phyloP scores from a whole-genome alignment of 1,140 invertebrate species.

The Spodoptera litura region DNA sequence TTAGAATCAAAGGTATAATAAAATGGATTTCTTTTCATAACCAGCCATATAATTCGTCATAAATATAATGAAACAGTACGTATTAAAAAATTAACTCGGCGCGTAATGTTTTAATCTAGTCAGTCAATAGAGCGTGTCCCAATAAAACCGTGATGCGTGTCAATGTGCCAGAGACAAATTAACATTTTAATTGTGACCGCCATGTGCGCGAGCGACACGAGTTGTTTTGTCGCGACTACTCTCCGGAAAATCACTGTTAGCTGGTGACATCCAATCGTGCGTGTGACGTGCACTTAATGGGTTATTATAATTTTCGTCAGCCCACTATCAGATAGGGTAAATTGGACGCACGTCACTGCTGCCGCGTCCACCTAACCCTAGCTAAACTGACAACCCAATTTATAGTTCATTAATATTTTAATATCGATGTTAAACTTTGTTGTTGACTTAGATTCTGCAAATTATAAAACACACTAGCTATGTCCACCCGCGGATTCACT shows the following conservation, averaged over 20 bases:
- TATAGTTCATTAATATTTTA: conserved; percentile 49
- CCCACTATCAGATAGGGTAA: conserved; percentile 59
- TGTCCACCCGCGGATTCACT: no score
- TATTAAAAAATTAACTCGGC: neutral
- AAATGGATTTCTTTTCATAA: neutral
- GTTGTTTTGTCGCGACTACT: conserved; percentile 39
- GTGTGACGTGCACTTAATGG: conserved; percentile 75
- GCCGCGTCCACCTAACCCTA: conserved; percentile 5
- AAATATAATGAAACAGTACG: no score
- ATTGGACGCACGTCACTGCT: conserved; percentile 56
- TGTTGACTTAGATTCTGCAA: neutral
- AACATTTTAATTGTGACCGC: conserved; percentile 81
- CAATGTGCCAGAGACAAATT: conserved; percentile 61
- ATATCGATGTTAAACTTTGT: neutral
- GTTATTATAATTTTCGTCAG: conserved; percentile 73
- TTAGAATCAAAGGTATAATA: no score
- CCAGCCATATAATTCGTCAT: neutral
- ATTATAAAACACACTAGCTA: no score
- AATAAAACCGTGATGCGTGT: conserved; percentile 47
- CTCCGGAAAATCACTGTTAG: conserved; percentile 69
- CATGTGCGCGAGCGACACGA: conserved; percentile 53
- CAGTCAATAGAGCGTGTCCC: conserved; percentile 15
- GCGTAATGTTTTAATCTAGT: conserved; percentile 4
- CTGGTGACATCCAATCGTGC: conserved; percentile 70
- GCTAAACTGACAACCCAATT: conserved; percentile 43